These are phyloP conservation scores for Alectura lathami DNA, from an alignment of 2,113 vertebrate species.

Conservation along the genomic window DNA sequence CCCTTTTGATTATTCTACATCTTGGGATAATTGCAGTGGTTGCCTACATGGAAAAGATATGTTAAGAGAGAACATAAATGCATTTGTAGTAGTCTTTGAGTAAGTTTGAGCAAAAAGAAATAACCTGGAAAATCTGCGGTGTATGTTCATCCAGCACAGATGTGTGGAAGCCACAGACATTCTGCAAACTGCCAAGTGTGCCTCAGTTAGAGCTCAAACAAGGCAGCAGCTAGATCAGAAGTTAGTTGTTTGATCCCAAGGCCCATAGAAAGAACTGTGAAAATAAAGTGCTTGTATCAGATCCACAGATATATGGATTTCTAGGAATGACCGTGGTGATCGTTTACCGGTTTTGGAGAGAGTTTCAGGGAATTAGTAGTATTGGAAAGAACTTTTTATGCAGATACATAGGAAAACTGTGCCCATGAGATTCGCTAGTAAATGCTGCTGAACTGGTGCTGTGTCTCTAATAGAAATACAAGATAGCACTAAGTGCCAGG, in stretches of 20 bases:
- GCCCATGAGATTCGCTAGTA: neutral
- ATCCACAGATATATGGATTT: neutral
- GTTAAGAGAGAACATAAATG: neutral
- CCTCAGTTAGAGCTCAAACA: neutral
- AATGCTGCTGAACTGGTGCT: neutral
- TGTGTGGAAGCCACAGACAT: neutral
- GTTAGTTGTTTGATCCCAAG: neutral
- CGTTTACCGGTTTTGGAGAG: neutral
- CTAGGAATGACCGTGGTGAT: neutral
- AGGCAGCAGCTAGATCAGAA: neutral
- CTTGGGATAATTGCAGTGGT: neutral
- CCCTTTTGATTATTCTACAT: neutral
- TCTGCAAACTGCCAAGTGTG: neutral
- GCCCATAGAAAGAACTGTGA: neutral
- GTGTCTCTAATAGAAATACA: neutral
- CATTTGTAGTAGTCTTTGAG: neutral
- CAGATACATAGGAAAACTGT: neutral
- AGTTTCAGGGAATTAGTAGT: neutral
- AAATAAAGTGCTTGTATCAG: neutral
- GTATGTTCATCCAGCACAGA: neutral
- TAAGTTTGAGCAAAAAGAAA: neutral
- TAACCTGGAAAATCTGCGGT: neutral
- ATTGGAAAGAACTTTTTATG: neutral
- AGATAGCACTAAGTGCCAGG: neutral
- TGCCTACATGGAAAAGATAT: neutral